Evolutionary conservation across 2,113 vertebrate species (phyloP).

Genomic region (Gorsachius goisagi): DNA sequence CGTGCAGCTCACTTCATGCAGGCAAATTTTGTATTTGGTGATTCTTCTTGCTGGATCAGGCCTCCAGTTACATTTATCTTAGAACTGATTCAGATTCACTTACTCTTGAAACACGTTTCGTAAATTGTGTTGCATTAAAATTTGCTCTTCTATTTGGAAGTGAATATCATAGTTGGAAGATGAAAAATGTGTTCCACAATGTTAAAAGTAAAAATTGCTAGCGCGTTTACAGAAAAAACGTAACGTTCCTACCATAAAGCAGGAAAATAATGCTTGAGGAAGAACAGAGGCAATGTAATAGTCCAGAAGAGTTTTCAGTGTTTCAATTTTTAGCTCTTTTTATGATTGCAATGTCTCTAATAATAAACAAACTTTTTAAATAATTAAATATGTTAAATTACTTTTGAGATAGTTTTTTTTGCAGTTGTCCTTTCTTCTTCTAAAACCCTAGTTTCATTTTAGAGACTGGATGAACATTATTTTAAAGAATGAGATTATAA

Average conservation of each 20-base stretch:
- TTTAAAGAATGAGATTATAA: conserved; percentile 40
- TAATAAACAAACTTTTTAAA: not conserved
- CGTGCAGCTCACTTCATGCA: not conserved
- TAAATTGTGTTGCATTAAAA: not conserved
- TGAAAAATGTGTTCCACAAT: not conserved
- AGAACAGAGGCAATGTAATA: not conserved
- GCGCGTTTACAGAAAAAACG: not conserved
- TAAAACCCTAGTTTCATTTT: not conserved
- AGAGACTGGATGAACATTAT: not conserved
- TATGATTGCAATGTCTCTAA: not conserved
- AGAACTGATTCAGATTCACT: not conserved
- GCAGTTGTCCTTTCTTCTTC: not conserved
- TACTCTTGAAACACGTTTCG: not conserved
- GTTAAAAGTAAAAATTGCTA: not conserved
- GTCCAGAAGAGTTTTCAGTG: not conserved
- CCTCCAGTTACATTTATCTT: not conserved
- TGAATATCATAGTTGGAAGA: not conserved
- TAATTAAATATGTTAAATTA: not conserved
- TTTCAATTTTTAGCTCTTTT: not conserved
- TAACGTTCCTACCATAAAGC: not conserved
- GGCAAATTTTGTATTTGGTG: not conserved
- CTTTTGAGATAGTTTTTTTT: not conserved
- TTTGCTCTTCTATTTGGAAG: not conserved
- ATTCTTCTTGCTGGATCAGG: not conserved
- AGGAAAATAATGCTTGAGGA: not conserved